Percentiles rank a stretch among this genome's conserved stretches.
These are phyloP conservation scores for Silurus aristotelis DNA, from an alignment of 2,797 vertebrate species.

Conservation along the genomic window DNA sequence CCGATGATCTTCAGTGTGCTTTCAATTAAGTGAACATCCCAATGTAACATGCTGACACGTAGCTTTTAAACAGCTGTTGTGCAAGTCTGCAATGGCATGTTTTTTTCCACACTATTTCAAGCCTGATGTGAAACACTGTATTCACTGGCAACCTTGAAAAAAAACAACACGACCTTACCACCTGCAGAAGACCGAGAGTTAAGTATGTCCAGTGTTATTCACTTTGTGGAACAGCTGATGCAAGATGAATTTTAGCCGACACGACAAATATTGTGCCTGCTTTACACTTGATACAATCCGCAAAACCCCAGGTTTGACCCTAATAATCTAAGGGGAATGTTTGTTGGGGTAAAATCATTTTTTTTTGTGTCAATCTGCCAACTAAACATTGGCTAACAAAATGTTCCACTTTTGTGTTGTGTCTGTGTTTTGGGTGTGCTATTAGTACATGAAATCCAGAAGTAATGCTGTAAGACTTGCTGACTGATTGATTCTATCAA, in stretches of 20 bases:
- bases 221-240: constrained; percentile 18
- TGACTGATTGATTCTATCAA: not conserved
- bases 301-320: not conserved
- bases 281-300: not conserved
- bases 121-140: constrained; percentile 5
- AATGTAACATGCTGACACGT: constrained; percentile 30
- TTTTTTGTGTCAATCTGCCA: not conserved
- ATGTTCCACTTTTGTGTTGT: not conserved
- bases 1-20: constrained; percentile 28
- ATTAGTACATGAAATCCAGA: not conserved
- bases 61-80: constrained; percentile 42
- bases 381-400: constrained; percentile 14
- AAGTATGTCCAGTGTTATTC: not conserved
- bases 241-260: not conserved
- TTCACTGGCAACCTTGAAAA: constrained; percentile 1
- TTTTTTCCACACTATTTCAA: constrained; percentile 27
- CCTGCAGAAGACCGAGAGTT: constrained; percentile 2
- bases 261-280: constrained; percentile 11
- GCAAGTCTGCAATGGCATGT: constrained; percentile 11
- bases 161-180: not conserved
- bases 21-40: constrained; percentile 30
- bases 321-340: not conserved
- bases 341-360: not conserved
- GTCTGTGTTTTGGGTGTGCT: constrained; percentile 10
- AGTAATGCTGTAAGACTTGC: not conserved